Evolutionary conservation across 1,140 invertebrate genomes (phyloP), one percentile per base, ranked within the genome.

Genomic region (Linepithema humile): DNA sequence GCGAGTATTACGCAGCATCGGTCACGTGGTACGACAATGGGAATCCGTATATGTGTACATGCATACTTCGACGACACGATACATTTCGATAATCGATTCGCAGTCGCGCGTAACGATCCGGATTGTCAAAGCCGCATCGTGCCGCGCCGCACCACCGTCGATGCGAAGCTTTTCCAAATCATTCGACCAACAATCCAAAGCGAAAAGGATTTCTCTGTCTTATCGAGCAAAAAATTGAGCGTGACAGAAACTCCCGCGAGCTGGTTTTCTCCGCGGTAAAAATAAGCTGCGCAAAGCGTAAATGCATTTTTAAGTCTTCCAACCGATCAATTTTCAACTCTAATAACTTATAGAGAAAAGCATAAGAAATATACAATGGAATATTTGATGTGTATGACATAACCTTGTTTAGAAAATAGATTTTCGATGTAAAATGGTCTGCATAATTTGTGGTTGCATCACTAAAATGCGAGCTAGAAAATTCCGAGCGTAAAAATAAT

Each of bases 31-130:
- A 87, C 32, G 67, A 84, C 48, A 84, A 59, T 57, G 82, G 59
- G 45, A 70, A 35, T 32, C 20, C 35, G 20, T 26, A 10, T 0
- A 10, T 12, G 7, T 10, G 9, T 65, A 20, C 29, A 6, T 69
- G 17, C 9, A 50, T 50, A 69, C 62, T 9, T 67, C 9, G n/a
- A 55, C 35, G 12, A 69, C 26, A 20, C 64, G 48, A n/a, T 32
- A 55, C 50, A 80, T 80, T 80, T 80, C 26, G 38, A 69, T 69
- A 80, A 80, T 80, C 75, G 75, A 80, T 78, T 53, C 23, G 75
- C 48, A 69, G 38, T 83, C 86, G 83, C 69, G 64, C 69, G 70
- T 65, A 83, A 84, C 84, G 69, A 78, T 50, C 35, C 64, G 72
- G 50, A 38, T 64, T 83, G 35, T 67, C 60, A 48, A 53, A 57